These are phyloP conservation scores for Rhineura floridana DNA, from an alignment of 2,113 vertebrate genomes.

Conservation along the genomic window DNA sequence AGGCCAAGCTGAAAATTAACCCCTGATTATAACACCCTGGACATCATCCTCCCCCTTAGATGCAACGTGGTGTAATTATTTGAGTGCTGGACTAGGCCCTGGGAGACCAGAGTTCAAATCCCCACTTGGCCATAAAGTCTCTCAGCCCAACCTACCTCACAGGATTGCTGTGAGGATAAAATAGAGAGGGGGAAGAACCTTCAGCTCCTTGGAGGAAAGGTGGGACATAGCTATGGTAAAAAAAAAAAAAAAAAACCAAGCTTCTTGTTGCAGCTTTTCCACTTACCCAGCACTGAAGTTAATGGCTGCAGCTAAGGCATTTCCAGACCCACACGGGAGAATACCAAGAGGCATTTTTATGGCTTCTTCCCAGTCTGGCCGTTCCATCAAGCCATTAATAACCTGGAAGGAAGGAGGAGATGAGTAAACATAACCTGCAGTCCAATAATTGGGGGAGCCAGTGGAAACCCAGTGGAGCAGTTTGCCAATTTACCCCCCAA, in stretches of 20 bases:
- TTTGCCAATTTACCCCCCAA: neutral
- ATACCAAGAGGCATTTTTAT: conserved; percentile 88
- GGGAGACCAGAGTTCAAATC: no score
- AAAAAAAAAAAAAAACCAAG: neutral
- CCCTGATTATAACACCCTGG: no score
- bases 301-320: conserved; percentile 87
- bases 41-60: no score
- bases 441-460: neutral
- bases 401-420: conserved; percentile 74
- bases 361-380: conserved; percentile 90
- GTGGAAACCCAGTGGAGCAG: no score
- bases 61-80: no score
- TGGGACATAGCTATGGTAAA: no score
- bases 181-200: no score
- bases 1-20: neutral
- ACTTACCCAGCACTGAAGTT: conserved; percentile 88
- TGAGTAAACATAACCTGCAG: neutral
- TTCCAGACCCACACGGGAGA: conserved; percentile 91
- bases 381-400: conserved; percentile 88
- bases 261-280: neutral
- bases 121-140: no score
- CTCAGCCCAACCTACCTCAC: no score
- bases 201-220: no score
- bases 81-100: no score
- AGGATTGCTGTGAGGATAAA: no score